Percentiles rank a stretch among this genome's conserved stretches.
phyloP scores from a whole-genome alignment of 1,140 invertebrate genomes.

The Sitophilus oryzae region DNA sequence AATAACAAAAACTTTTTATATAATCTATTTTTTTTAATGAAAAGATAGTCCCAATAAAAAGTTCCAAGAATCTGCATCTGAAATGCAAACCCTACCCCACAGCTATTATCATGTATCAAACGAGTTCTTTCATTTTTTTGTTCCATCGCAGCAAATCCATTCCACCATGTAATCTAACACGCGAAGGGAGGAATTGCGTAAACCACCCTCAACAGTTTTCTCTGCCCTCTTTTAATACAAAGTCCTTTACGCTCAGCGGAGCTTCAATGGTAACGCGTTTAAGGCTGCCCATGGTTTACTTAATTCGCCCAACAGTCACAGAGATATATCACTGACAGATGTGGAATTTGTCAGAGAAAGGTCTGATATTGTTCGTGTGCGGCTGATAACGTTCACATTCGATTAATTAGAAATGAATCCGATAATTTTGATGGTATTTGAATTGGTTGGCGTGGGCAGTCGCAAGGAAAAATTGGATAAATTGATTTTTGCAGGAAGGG shows the following conservation, averaged over 20 bases:
- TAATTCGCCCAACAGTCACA: constrained; percentile 38
- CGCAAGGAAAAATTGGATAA: too few relatives aligned
- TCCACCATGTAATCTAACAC: constrained; percentile 39
- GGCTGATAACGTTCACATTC: not conserved
- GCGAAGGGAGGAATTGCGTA: constrained; percentile 37
- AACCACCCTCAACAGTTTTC: constrained; percentile 32
- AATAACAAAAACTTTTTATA: too few relatives aligned
- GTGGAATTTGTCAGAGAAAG: constrained; percentile 29
- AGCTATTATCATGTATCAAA: too few relatives aligned
- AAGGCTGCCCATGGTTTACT: constrained; percentile 38
- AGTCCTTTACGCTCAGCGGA: constrained; percentile 38
- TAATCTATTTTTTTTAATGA: too few relatives aligned
- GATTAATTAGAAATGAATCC: not conserved
- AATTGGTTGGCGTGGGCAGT: too few relatives aligned
- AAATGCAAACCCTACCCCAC: too few relatives aligned
- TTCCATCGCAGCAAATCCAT: constrained; percentile 25
- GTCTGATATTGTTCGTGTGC: not conserved
- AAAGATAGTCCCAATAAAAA: too few relatives aligned
- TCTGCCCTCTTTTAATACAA: constrained; percentile 27
- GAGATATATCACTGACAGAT: constrained; percentile 44
- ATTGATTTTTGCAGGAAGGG: too few relatives aligned
- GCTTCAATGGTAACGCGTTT: constrained; percentile 42
- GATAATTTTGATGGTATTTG: too few relatives aligned
- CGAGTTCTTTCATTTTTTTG: constrained; percentile 4
- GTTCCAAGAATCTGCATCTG: too few relatives aligned